Evolutionary conservation across 2,888 invertebrate genomes (phyloP).

Genomic region (Drosophila suboccidentalis): DNA sequence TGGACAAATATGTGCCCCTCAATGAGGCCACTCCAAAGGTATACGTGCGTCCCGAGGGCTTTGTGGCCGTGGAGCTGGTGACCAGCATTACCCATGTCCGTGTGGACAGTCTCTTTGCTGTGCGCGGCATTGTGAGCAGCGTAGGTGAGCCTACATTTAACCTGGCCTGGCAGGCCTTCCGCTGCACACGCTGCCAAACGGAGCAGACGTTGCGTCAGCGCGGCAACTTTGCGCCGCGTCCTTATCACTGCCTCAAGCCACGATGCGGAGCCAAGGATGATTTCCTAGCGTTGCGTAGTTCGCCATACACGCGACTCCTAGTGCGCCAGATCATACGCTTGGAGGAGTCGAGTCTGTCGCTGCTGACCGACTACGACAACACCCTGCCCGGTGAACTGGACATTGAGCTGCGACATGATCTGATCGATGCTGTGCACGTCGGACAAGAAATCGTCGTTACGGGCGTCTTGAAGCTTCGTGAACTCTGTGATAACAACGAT

Average conservation of each 20-base stretch:
- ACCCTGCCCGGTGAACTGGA: slow-evolving; percentile 91
- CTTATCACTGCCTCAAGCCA: slow-evolving; percentile 68
- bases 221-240: slow-evolving; percentile 63
- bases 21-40: slow-evolving; percentile 70
- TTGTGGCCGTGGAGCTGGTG: slow-evolving; percentile 88
- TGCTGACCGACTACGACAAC: slow-evolving; percentile 88
- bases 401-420: slow-evolving; percentile 93
- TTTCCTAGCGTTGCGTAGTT: slow-evolving; percentile 88
- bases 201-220: slow-evolving; percentile 89
- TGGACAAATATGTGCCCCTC: slow-evolving; percentile 58
- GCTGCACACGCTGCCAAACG: slow-evolving; percentile 75
- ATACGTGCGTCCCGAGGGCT: slow-evolving; percentile 88
- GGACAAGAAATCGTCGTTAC: slow-evolving; percentile 95
- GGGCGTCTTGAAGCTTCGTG: slow-evolving; percentile 92
- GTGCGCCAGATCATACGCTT: slow-evolving; percentile 93
- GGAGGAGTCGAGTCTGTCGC: slow-evolving; percentile 89
- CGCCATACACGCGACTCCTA: slow-evolving; percentile 90
- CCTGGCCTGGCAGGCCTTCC: slow-evolving; percentile 91
- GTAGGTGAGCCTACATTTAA: slow-evolving; percentile 91
- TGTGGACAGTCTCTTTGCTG: slow-evolving; percentile 91
- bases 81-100: slow-evolving; percentile 50
- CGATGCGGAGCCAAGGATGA: slow-evolving; percentile 84
- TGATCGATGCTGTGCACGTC: slow-evolving; percentile 93
- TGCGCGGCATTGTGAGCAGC: slow-evolving; percentile 94
- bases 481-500: slow-evolving; percentile 60